Conservation (phyloP, 2,888 invertebrate species). For the Azorinus chamasolen region DNA sequence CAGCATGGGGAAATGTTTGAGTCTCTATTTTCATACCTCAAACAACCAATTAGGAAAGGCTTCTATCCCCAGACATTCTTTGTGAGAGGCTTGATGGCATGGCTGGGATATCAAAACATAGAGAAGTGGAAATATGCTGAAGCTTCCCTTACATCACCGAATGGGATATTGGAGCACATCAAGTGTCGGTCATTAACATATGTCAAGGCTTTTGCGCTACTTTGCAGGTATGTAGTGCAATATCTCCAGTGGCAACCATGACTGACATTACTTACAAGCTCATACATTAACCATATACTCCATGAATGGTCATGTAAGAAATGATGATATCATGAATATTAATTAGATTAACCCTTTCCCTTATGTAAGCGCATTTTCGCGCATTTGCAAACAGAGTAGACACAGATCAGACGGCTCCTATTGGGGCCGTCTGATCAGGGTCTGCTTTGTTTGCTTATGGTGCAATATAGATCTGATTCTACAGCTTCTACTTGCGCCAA, state of each 20-base stretch:
- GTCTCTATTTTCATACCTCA: slow-evolving; percentile 23
- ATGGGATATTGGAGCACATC: slow-evolving; percentile 44
- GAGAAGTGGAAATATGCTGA: slow-evolving; percentile 26
- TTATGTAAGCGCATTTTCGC: not conserved
- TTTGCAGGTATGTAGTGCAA: slow-evolving; percentile 38
- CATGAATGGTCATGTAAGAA: no score
- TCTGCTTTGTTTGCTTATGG: no score
- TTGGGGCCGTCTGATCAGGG: no score
- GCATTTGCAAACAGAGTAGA: no score
- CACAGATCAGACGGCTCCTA: no score
- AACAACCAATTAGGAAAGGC: slow-evolving; percentile 27
- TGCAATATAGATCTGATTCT: no score
- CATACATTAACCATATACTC: no score
- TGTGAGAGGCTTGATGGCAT: slow-evolving; percentile 43
- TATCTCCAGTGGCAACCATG: no score
- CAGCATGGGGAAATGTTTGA: slow-evolving; percentile 28
- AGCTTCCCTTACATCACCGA: slow-evolving; percentile 26
- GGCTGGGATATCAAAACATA: slow-evolving; percentile 42
- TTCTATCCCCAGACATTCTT: slow-evolving; percentile 31
- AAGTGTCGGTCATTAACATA: slow-evolving; percentile 29
- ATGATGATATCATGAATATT: no score
- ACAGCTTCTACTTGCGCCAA: no score
- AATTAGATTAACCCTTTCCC: no score
- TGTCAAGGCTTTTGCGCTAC: slow-evolving; percentile 34
- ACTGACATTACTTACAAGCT: no score